These are phyloP conservation scores for Leptogaster cylindrica DNA, from an alignment of 2,888 invertebrate species.

Conservation along the genomic window DNA sequence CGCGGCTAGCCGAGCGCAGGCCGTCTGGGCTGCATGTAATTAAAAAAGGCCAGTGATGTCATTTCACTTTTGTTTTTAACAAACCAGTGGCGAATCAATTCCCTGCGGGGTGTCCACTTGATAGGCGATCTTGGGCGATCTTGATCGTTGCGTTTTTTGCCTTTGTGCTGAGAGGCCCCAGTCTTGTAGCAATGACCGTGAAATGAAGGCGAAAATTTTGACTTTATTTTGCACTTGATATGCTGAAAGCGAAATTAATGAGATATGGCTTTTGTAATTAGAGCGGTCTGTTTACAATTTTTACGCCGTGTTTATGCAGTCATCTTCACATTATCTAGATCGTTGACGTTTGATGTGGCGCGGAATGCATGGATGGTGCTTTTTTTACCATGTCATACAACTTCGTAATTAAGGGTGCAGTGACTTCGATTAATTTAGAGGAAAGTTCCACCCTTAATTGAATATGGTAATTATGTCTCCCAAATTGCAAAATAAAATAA, in stretches of 20 bases:
- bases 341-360: too few species aligned
- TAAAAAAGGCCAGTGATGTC: conserved; percentile 42
- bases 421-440: too few species aligned
- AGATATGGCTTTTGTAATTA: conserved; percentile 28
- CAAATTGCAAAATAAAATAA: too few species aligned
- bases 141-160: conserved; percentile 9
- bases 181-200: conserved; percentile 35
- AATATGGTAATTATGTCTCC: too few species aligned
- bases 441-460: too few species aligned
- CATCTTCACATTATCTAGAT: too few species aligned
- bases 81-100: conserved; percentile 39
- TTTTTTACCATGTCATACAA: too few species aligned
- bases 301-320: too few species aligned
- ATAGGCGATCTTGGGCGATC: conserved; percentile 31
- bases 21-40: conserved; percentile 37
- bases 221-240: conserved; percentile 33
- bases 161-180: conserved; percentile 7
- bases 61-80: conserved; percentile 42
- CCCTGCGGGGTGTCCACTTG: conserved; percentile 39
- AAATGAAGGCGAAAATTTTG: conserved; percentile 25
- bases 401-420: too few species aligned
- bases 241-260: conserved; percentile 34
- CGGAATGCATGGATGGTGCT: too few species aligned
- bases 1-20: conserved; percentile 7
- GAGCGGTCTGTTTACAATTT: too few species aligned